phyloP scores from a whole-genome alignment of 2,797 vertebrate species.

The Limnodromus scolopaceus region DNA sequence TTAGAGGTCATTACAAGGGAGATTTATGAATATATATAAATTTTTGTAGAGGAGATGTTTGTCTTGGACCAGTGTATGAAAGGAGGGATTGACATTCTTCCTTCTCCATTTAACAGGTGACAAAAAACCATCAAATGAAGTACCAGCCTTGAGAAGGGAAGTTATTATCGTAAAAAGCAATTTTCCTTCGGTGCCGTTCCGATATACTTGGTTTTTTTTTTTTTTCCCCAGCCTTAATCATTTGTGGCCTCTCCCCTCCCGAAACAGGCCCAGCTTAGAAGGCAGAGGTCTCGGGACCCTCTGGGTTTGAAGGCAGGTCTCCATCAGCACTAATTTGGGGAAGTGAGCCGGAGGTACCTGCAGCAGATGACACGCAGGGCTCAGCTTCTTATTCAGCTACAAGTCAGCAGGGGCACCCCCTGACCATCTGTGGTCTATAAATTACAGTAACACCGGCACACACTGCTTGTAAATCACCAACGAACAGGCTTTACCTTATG shows the following conservation, averaged over 20 bases:
- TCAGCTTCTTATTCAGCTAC: constrained; percentile 79
- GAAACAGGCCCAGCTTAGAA: background rate
- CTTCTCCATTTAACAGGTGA: constrained; percentile 11
- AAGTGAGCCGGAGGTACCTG: constrained; percentile 74
- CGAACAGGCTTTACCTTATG: constrained; percentile 82
- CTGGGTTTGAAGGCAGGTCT: constrained; percentile 58
- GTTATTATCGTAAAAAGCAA: background rate
- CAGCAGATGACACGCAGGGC: constrained; percentile 76
- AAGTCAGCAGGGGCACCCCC: constrained; percentile 79
- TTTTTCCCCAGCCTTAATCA: background rate
- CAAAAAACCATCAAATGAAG: background rate
- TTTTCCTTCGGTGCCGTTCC: background rate
- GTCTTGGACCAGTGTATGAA: background rate
- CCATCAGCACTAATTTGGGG: constrained; percentile 61
- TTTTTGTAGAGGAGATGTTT: background rate
- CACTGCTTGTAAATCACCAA: constrained; percentile 83
- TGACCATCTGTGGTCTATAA: constrained; percentile 85
- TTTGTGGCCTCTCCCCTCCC: background rate
- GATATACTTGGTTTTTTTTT: background rate
- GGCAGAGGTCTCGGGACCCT: constrained; percentile 34
- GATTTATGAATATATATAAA: background rate
- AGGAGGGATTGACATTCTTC: background rate
- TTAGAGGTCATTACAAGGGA: background rate
- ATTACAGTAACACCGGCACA: constrained; percentile 81
- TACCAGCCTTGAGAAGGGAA: constrained; percentile 12